These are phyloP conservation scores for Heterohyrax brucei DNA, from an alignment of 2,797 vertebrate species.

Conservation along the genomic window DNA sequence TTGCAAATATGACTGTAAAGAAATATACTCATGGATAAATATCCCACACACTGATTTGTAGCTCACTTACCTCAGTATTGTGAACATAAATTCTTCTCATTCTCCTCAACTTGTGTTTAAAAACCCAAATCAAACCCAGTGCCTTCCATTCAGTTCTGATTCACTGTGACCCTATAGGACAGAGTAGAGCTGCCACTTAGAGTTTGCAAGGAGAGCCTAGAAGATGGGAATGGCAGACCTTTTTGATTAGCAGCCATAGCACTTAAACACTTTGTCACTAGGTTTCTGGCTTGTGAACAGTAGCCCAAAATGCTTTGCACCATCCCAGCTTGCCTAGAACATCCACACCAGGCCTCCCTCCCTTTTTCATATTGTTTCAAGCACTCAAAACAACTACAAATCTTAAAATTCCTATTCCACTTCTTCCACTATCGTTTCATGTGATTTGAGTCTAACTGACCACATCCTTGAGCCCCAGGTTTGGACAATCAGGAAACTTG, in stretches of 20 bases:
- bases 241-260: no score
- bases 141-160: no score
- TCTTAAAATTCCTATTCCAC: conserved; percentile 7
- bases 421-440: neutral
- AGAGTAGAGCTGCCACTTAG: no score
- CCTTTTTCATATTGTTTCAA: neutral
- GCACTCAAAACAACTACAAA: neutral
- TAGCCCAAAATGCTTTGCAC: no score
- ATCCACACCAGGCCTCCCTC: fast-evolving
- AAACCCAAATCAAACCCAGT: no score
- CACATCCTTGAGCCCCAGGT: neutral
- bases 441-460: neutral
- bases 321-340: neutral
- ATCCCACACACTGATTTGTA: fast-evolving
- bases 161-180: no score
- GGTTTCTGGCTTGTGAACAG: neutral
- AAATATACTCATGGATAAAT: fast-evolving
- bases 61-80: neutral
- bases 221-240: no score
- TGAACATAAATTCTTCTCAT: no score
- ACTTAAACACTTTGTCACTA: neutral
- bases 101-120: fast-evolving
- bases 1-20: no score
- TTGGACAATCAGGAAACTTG: neutral
- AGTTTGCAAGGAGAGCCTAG: no score